Evolutionary conservation across 2,113 vertebrate genomes (phyloP).

Genomic region (Corydoras maculifer): DNA sequence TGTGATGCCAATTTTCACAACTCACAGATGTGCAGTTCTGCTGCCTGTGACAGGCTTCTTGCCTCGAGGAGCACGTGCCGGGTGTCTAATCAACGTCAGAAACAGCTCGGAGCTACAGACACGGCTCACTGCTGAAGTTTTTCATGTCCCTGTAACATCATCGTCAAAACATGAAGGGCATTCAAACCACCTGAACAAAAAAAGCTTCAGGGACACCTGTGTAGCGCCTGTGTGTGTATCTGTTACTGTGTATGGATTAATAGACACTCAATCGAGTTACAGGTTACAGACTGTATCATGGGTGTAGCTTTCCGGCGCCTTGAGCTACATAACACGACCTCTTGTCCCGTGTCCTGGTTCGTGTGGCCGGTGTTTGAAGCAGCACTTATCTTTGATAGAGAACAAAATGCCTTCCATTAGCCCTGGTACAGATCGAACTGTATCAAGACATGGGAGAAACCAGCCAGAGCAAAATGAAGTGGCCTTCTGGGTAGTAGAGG

Average conservation of each 20-base stretch:
- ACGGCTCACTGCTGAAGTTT: slow-evolving; percentile 7
- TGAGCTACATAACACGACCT: slow-evolving; percentile 68
- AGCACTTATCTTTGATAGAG: slow-evolving; percentile 88
- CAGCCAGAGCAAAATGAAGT: slow-evolving; percentile 19
- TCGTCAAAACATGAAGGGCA: too few relatives aligned
- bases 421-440: slow-evolving; percentile 81
- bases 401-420: slow-evolving; percentile 77
- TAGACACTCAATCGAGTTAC: background rate
- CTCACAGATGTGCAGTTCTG: slow-evolving; percentile 19
- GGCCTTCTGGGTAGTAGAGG: too few relatives aligned
- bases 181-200: too few relatives aligned
- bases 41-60: slow-evolving; percentile 27
- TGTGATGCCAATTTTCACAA: background rate
- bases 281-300: slow-evolving; percentile 67
- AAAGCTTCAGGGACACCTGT: too few relatives aligned
- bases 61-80: slow-evolving; percentile 18
- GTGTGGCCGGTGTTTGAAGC: slow-evolving; percentile 89
- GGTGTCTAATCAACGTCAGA: slow-evolving; percentile 33
- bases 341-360: slow-evolving; percentile 87
- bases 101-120: slow-evolving; percentile 9
- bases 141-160: too few relatives aligned
- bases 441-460: slow-evolving; percentile 79
- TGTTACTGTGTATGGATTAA: background rate
- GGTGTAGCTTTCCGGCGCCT: slow-evolving; percentile 63
- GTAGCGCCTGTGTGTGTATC: background rate